Base-by-base conservation (phyloP, 1,140 invertebrate genomes). In the Bombus superbus region DNA sequence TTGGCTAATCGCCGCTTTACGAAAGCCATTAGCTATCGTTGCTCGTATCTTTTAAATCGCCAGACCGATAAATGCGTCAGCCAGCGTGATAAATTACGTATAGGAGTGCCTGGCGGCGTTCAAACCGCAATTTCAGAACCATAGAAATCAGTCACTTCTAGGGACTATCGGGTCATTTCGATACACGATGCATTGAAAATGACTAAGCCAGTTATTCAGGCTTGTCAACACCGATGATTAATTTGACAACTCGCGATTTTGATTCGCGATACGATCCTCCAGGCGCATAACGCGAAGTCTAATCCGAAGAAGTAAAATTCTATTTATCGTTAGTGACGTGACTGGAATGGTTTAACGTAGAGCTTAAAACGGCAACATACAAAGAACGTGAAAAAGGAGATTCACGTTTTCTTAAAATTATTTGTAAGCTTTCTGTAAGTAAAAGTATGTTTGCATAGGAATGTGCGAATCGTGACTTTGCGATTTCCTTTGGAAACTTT, bases 61-160 rank as follows among this genome's bases (percentile, higher is more conserved):
- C 28, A 8, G 5, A 38, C 53, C n/a, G 68, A 85, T 80, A 80
- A 85, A 85, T 57, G 68, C 42, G 82, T 79, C 82, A 42, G 53
- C 22, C 68, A 47, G 83, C 53, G 62, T 89, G 87, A 89, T 88
- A 81, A 88, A 89, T 89, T 88, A 73, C 78, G 42, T 25, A 11
- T 47, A 15, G 15, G 22, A 66, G 35, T 57, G 72, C 25, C 35
- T 53, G 44, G 44, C 38, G 10, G 62, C 69, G 59, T 88, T 75
- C 73, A 76, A 85, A 79, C 81, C 47, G 59, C 83, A 66, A 89
- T 88, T 88, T 71, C 87, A 5, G n/a, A 53, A 44, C 72, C 83
- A 53, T 47, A 66, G 83, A 82, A 88, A 89, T 89, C 83, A 73
- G 78, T 38, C 86, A 78, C 62, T 86, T 64, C 44, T 66, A 69